A percentile compares a stretch with the other conserved stretches of the same genome.
Conservation (phyloP, 1,140 invertebrate species). For the Drosophila bocki region DNA sequence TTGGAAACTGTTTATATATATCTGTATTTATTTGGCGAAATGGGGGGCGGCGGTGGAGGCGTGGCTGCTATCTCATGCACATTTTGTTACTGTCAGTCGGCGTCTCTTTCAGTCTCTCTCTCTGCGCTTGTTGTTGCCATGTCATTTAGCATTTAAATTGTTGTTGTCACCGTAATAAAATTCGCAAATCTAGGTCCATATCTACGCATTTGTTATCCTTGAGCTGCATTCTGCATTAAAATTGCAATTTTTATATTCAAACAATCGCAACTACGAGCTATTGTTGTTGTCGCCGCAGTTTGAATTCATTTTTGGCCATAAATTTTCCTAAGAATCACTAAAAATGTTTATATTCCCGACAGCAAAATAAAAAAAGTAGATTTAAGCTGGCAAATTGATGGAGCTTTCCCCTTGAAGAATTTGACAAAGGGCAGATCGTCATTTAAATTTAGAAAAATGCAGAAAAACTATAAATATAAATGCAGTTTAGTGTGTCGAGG, state of each 20-base stretch:
- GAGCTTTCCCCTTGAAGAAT: conserved; percentile 1
- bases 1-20: conserved; percentile 10
- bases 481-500: conserved; percentile 71
- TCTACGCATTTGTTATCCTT: conserved; percentile 84
- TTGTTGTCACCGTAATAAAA: conserved; percentile 77
- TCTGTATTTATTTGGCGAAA: conserved; percentile 1
- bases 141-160: conserved; percentile 74
- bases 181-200: conserved; percentile 82
- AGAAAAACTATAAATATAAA: conserved; percentile 53
- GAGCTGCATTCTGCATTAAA: conserved; percentile 58
- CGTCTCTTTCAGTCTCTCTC: conserved; percentile 1
- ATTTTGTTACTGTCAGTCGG: conserved; percentile 55
- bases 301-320: conserved; percentile 54
- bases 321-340: conserved; percentile 42
- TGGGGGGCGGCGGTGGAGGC: conserved; percentile 15
- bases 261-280: conserved; percentile 38
- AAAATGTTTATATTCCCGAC: conserved; percentile 26
- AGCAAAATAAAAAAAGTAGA: conserved; percentile 58
- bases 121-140: conserved; percentile 36
- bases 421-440: conserved; percentile 48
- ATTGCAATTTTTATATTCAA: conserved; percentile 66
- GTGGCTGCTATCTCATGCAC: conserved; percentile 57
- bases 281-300: conserved; percentile 25
- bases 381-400: conserved; percentile 25
- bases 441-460: conserved; percentile 55